A percentile compares a stretch with the other conserved stretches of the same genome.
These are phyloP conservation scores for Leucoraja erinaceus DNA, from an alignment of 2,113 vertebrate genomes.

Conservation along the genomic window DNA sequence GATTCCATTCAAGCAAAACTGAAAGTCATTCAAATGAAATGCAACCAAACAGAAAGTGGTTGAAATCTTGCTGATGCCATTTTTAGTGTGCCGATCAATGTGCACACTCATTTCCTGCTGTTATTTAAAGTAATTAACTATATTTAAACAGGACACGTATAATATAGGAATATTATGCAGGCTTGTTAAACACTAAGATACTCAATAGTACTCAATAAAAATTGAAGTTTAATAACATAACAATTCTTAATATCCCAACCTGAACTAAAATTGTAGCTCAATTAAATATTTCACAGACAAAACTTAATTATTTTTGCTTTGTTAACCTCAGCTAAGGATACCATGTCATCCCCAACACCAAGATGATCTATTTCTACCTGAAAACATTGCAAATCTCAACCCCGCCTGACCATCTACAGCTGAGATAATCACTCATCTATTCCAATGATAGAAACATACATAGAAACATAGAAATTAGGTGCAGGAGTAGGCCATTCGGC, in stretches of 20 bases:
- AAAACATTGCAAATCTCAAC: background rate
- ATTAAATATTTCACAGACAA: background rate
- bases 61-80: background rate
- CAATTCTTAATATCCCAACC: too few species aligned
- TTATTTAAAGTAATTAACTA: background rate
- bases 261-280: background rate
- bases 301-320: background rate
- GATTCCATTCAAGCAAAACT: background rate
- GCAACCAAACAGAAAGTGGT: background rate
- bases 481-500: too few species aligned
- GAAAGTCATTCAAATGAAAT: constrained; percentile 5
- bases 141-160: background rate
- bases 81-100: background rate
- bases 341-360: background rate
- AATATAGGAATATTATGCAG: background rate
- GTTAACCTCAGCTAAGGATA: background rate
- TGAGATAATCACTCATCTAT: background rate
- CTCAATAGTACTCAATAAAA: background rate
- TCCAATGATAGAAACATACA: too few species aligned
- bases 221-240: constrained; percentile 1
- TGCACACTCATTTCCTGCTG: background rate
- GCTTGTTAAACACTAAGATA: background rate
- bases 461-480: too few species aligned
- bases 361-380: background rate
- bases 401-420: too few species aligned